These are phyloP conservation scores for Salpingus planirostris DNA, from an alignment of 2,888 invertebrate species.

Conservation along the genomic window DNA sequence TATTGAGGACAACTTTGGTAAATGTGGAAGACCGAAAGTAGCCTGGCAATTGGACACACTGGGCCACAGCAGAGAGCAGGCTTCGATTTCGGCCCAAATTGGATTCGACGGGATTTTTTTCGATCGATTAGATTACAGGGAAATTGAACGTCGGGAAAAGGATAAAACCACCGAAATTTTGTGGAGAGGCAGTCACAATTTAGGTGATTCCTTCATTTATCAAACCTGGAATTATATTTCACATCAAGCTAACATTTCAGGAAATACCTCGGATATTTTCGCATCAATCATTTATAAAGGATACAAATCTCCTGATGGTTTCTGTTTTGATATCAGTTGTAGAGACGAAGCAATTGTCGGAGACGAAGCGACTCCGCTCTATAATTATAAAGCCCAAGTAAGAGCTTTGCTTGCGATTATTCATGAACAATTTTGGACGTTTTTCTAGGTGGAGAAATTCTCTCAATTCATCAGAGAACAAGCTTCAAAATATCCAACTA, in stretches of 20 bases:
- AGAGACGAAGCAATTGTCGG: slow-evolving; percentile 47
- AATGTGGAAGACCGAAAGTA: slow-evolving; percentile 62
- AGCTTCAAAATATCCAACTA: too few species aligned
- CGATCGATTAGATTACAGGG: slow-evolving; percentile 59
- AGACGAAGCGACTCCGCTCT: slow-evolving; percentile 44
- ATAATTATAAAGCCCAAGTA: slow-evolving; percentile 42
- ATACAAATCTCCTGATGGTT: slow-evolving; percentile 50
- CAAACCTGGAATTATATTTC: neutral
- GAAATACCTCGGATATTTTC: slow-evolving; percentile 24
- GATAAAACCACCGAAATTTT: slow-evolving; percentile 58
- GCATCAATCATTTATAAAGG: slow-evolving; percentile 29
- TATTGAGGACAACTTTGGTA: slow-evolving; percentile 58
- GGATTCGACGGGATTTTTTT: slow-evolving; percentile 66
- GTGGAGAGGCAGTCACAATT: slow-evolving; percentile 53
- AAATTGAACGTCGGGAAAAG: slow-evolving; percentile 48
- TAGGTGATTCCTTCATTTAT: slow-evolving; percentile 30
- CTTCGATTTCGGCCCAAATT: slow-evolving; percentile 53
- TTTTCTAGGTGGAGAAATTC: too few species aligned
- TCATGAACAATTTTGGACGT: too few species aligned
- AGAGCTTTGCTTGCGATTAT: too few species aligned
- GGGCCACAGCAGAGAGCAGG: slow-evolving; percentile 64
- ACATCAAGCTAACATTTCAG: slow-evolving; percentile 46
- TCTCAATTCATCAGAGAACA: neutral
- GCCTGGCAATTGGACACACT: slow-evolving; percentile 85
- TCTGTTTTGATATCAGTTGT: slow-evolving; percentile 47